Evolutionary conservation across 2,113 vertebrate species (phyloP), one percentile per base, ranked within the genome.

Genomic region (Chaetops frenatus): DNA sequence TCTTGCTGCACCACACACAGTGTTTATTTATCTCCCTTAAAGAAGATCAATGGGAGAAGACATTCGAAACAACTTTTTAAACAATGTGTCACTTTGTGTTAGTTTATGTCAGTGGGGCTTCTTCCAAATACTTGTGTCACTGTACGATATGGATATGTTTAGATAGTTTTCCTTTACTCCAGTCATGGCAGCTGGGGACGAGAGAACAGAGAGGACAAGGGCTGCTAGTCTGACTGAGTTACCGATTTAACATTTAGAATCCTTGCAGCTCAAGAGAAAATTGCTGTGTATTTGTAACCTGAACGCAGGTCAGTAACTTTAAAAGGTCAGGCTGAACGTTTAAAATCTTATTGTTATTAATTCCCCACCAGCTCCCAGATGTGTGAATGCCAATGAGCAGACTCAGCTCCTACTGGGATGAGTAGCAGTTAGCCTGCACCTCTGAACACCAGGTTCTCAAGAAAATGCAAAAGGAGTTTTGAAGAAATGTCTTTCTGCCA

Each of bases 1-100:
- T 21, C 81, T 57, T 65, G 71, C 73, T 95, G 84, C 83, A 79
- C 91, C 95, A 97, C 86, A 97, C 94, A 95, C 79, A 92, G 64
- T 95, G 94, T 96, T 97, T 98, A 90, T 97, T 97, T 98, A 97
- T 89, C 85, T 92, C 81, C 57, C 38, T 79, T 90, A 77, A 94
- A 94, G 54, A 91, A 91, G 69, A 96, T 96, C 95, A 96, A 92
- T 96, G 94, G 86, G 78, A 95, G 38, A 95, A 89, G 88, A 96
- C 81, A 96, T 85, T 92, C 28, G 72, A 97, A 98, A 96, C 40
- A 97, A 94, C 91, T 94, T 96, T 88, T 94, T 95, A 97, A 97
- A 97, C 91, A 97, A 94, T 90, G 33, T 92, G 83, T 93, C 93
- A 95, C 84, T 93, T 96, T 95, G 54, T 82, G 95, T 96, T 97